Evolutionary conservation across 1,140 invertebrate species (phyloP).

Genomic region (Parasteatoda tepidariorum): DNA sequence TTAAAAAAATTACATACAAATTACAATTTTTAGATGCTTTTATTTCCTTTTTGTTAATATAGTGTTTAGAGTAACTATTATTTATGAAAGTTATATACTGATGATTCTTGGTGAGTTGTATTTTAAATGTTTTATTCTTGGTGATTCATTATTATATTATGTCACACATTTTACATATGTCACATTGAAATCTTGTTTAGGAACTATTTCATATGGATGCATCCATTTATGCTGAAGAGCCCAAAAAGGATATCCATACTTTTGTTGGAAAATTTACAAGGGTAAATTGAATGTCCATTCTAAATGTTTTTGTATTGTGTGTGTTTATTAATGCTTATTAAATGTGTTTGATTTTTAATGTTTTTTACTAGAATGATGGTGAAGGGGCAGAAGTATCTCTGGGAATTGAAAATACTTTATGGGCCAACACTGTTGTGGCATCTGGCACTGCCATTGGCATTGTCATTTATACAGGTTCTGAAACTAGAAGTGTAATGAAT

Average conservation of each 20-base stretch:
- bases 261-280: constrained; percentile 96
- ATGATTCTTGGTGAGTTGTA: too few relatives aligned
- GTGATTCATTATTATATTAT: neutral
- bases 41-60: too few relatives aligned
- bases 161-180: neutral
- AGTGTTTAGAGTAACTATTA: too few relatives aligned
- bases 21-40: too few relatives aligned
- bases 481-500: constrained; percentile 98
- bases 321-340: neutral
- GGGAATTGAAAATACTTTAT: constrained; percentile 96
- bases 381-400: constrained; percentile 79
- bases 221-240: constrained; percentile 94
- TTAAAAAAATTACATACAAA: too few relatives aligned
- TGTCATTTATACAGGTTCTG: constrained; percentile 96
- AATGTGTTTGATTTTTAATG: neutral
- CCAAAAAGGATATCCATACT: constrained; percentile 96
- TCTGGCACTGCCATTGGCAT: constrained; percentile 93
- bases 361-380: constrained; percentile 73
- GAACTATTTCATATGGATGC: constrained; percentile 91
- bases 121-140: too few relatives aligned
- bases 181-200: too few relatives aligned
- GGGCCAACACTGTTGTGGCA: constrained; percentile 98
- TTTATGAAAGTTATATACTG: too few relatives aligned
- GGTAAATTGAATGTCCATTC: constrained; percentile 69
- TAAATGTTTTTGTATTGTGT: neutral